Evolutionary conservation across 2,797 vertebrate genomes (phyloP), one percentile per base, ranked within the genome.

Genomic region (Schizopygopsis malacanthus): DNA sequence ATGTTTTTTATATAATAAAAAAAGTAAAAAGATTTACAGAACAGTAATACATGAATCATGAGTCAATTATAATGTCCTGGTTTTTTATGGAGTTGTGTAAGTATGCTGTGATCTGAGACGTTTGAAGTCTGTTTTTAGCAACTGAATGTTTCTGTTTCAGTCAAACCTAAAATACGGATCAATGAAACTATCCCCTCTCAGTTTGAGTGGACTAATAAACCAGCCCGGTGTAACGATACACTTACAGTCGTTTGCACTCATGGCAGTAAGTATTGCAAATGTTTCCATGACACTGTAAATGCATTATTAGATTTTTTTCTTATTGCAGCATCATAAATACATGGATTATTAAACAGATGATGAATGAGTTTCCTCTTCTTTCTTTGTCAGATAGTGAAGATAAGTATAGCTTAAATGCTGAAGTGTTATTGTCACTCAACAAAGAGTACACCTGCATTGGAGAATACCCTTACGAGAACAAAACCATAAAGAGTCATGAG

Each of bases 381-480:
- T 37, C 2, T 50, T n/a, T 67, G 3, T 67, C 18, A 47, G 61
- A 0, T 4, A 0, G 5, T 0, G 1, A 3, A 6, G 0, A 0
- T 0, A 1, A 0, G 10, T 67, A 33, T 65, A 0, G 0, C 41
- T 41, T 43, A 7, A 12, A 33, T 67, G 4, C 15, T 1, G 0
- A 1, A 33, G 25, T 80, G 43, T 50, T 1, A 4, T 67, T 80
- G 8, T 50, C 9, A 75, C 92, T 90, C 1, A 89, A 81, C 59
- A 89, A 79, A 22, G 0, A 63, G 0, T 93, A 94, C 90, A 77
- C 0, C 0, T 95, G 94, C 39, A 76, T 0, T 3, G 92, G 88
- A 79, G 1, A 3, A 2, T 79, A 92, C 70, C 11, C 18, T 13
- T 0, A 56, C 1, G 16, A 18, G 0, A 4, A 16, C 0, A 0